phyloP scores from a whole-genome alignment of 2,797 vertebrate genomes.

The Lagocephalus sceleratus region DNA sequence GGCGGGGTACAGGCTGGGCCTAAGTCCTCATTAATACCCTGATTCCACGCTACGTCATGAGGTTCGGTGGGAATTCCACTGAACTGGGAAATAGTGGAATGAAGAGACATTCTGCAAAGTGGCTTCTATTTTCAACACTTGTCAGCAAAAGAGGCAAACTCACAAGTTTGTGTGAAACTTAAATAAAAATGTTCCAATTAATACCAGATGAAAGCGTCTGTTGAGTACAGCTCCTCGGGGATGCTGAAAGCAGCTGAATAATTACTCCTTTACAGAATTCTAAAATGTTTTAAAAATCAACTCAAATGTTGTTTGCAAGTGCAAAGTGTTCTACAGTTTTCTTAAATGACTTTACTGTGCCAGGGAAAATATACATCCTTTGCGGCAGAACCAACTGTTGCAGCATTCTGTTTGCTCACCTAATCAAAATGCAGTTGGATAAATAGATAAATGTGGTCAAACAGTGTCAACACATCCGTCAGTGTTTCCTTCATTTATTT shows the following conservation, averaged over 20 bases:
- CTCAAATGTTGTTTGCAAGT: constrained; percentile 68
- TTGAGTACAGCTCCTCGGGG: constrained; percentile 46
- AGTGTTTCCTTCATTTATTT: constrained; percentile 60
- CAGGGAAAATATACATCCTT: constrained; percentile 72
- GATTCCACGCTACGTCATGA: constrained; percentile 54
- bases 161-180: constrained; percentile 45
- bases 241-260: constrained; percentile 57
- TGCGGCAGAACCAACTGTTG: constrained; percentile 26
- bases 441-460: constrained; percentile 70
- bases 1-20: constrained; percentile 38
- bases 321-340: constrained; percentile 61
- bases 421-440: constrained; percentile 68
- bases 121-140: constrained; percentile 64
- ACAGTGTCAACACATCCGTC: constrained; percentile 57
- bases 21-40: constrained; percentile 65
- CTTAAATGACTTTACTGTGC: constrained; percentile 56
- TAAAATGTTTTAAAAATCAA: constrained; percentile 77
- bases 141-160: constrained; percentile 59
- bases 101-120: constrained; percentile 29
- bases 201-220: constrained; percentile 74
- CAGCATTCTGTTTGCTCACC: constrained; percentile 65
- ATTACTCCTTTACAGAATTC: constrained; percentile 77
- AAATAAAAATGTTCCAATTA: constrained; percentile 68
- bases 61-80: constrained; percentile 59
- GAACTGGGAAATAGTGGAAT: constrained; percentile 29